These are phyloP conservation scores for Brachionus rotundiformis DNA, from an alignment of 1,140 invertebrate genomes.

Conservation along the genomic window DNA sequence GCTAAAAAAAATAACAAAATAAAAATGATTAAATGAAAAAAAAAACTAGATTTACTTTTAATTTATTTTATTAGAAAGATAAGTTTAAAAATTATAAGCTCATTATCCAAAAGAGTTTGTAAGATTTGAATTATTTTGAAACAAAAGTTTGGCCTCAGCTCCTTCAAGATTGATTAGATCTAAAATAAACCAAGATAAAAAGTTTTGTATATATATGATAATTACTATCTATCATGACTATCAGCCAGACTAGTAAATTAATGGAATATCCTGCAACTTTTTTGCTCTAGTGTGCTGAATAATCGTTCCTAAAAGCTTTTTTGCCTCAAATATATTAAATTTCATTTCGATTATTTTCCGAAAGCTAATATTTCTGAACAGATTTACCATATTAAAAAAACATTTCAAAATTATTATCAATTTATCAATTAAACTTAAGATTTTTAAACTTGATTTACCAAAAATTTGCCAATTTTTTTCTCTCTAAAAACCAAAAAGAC, in stretches of 20 bases:
- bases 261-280: not conserved
- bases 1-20: not conserved
- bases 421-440: not conserved
- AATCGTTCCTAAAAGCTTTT: constrained; percentile 13
- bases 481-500: not conserved
- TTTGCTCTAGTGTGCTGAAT: not conserved
- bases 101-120: not conserved
- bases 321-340: not conserved
- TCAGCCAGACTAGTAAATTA: not conserved
- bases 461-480: too few species aligned
- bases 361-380: not conserved
- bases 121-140: not conserved
- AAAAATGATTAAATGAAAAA: not conserved
- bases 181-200: constrained; percentile 3
- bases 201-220: not conserved
- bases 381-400: not conserved
- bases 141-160: not conserved
- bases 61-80: not conserved
- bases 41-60: not conserved
- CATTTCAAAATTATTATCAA: not conserved
- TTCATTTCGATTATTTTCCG: not conserved
- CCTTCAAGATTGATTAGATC: not conserved
- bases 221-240: constrained; percentile 16
- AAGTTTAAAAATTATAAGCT: not conserved
- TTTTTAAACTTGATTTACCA: too few species aligned